Evolutionary conservation across 2,113 vertebrate genomes (phyloP), one percentile per base, ranked within the genome.

Genomic region (Nibea coibor): DNA sequence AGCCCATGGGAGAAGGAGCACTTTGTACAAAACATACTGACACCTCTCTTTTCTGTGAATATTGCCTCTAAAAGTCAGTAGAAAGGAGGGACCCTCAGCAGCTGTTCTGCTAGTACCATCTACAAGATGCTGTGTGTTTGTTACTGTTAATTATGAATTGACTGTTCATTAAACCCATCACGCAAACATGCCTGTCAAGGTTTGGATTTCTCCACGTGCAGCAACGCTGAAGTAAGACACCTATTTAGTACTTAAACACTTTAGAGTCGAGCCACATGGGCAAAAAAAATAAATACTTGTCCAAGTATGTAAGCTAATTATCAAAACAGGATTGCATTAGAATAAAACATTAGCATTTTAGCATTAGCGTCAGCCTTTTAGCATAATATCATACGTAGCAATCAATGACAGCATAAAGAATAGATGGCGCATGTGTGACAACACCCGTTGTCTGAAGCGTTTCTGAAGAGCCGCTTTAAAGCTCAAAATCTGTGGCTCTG

Each of bases 21-120:
- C 58, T 83, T 65, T 82, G 81, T 56, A 67, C 74, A 48, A 80
- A 80, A 85, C n/a, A 65, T 31, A 35, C 28, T 22, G 45, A 72
- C 77, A 75, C 51, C 61, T 78, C 42, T 62, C 26, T 19, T 26
- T 62, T 59, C 67, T 74, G 61, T 57, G 56, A 69, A 56, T 54
- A 47, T 64, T 39, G 53, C 69, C 42, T 51, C 15, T 48, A n/a
- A 22, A 20, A 24, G 8, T 31, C 17, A 7, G 17, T 16, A 10
- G 43, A 0, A 14, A 54, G 19, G 15, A 63, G 48, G 63, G 39
- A 56, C 5, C 42, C 17, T 54, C 39, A 39, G 31, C 45, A 22
- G 69, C 65, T 75, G 69, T 14, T 50, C 47, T 31, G 62, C 9
- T 77, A 35, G 48, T 47, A 12, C 28, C 58, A 2, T 58, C 43